Base-by-base conservation (phyloP, 1,140 invertebrate genomes). In the Danaus plexippus region DNA sequence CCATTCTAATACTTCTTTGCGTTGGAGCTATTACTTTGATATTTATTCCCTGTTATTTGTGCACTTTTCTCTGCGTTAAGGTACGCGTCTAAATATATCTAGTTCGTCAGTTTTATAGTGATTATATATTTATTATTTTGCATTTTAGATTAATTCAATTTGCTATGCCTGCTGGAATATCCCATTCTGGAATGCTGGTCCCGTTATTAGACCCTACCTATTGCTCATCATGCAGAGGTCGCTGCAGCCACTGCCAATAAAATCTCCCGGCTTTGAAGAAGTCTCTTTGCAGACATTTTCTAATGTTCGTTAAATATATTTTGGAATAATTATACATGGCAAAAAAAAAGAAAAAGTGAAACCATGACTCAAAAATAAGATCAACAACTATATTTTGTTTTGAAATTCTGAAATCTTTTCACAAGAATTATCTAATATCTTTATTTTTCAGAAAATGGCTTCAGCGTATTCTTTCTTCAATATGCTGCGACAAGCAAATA, bases 241-340 rank as follows among this genome's bases (percentile, higher is more conserved):
- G 11, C 22, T 73, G 8, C 60, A 71, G 54, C 73, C 76, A 2
- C 62, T 80, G 11, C 73, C 73, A 6, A 53, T 83, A 0, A 65
- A 62, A 52, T 63, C 66, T 0, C 61, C 75, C 9, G 80, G 80
- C 11, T 76, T 80, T 54, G 62, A 79, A 59, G 70, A 77, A 52
- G 68, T 77, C 2, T 80, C 75, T 22, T 51, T 83, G 42, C 67
- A 79, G 69, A 83, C 80, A 12, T 80, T 77, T 67, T 76, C 80
- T 22, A 73, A 64, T 18, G 77, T 79, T 70, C 75, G 69, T 59
- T 11, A 52, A 50, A 48, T 15, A 32, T 15, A 51, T 41, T 47
- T 68, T 56, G 48, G 12, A 51, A 15, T 43, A 1, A 41, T 41
- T 43, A 59, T 42, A 53, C 12, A 2, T 32, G 22, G 2, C 18